Base-by-base conservation (phyloP, 2,113 vertebrate species). In the Dryoscopus gambensis region DNA sequence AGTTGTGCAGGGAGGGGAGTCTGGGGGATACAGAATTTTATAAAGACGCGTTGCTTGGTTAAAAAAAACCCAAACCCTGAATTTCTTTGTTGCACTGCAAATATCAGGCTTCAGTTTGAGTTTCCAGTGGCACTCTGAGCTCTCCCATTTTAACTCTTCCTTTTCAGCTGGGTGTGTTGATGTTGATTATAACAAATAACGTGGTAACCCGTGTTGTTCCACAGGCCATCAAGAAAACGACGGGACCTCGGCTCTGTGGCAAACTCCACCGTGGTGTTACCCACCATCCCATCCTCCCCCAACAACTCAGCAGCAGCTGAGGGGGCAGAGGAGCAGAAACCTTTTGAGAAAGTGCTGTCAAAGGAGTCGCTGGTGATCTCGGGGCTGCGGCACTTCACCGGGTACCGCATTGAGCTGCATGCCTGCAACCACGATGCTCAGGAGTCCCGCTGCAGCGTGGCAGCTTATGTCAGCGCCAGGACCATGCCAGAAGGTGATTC, bases 381-480 rank as follows among this genome's bases (percentile, higher is more conserved):
- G 1, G 98, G 98, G 93, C 98, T 99, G 91, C 98, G 98, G 1
- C 99, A 99, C 94, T 99, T 99, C 78, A 99, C 99, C 0, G 99
- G 99, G 25, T 99, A 99, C 50, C 99, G 99, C 93, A 99, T 99
- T 1, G 99, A 99, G 97, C 98, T 99, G 86, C 99, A 99, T 64
- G 99, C 99, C 13, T 99, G 99, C 95, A 99, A 99, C 97, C 98
- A 99, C 16, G 98, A 97, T 0, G 87, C 95, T 0, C 97, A 97
- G 3, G 98, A 99, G 7, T 89, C 93, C 9, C 91, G 97, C 5
- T 99, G 99, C 97, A 99, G 99, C 9, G 98, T 99, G 69, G 98
- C 99, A 1, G 98, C 99, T 7, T 99, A 98, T 0, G 98, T 99
- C 97, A 99, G 98, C 10, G 99, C 99, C 53, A 98, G 99, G 90